Evolutionary conservation across 1,140 invertebrate genomes (phyloP).

Genomic region (Fopius arisanus): DNA sequence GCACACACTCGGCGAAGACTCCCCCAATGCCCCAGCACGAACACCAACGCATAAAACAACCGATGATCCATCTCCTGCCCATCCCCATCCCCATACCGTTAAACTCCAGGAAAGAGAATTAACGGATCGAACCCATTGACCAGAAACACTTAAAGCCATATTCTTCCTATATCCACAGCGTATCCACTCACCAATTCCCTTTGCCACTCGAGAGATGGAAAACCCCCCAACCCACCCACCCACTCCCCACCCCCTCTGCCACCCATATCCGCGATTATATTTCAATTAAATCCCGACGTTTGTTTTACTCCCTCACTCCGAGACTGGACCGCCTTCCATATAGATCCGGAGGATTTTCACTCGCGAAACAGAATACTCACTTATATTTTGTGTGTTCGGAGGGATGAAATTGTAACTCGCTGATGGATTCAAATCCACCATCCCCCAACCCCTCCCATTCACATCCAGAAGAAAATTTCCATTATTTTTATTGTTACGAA

Average conservation of each 20-base stretch:
- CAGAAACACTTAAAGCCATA: conserved; percentile 1
- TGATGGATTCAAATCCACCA: not conserved
- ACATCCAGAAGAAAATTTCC: not conserved
- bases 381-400: conserved; percentile 2
- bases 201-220: conserved; percentile 2
- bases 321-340: not conserved
- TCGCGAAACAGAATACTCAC: conserved; percentile 22
- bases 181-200: not conserved
- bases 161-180: not conserved
- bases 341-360: conserved; percentile 18
- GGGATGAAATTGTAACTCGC: conserved; percentile 12
- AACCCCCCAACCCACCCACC: not conserved
- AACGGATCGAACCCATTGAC: conserved; percentile 22
- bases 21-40: conserved; percentile 23
- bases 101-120: not conserved
- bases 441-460: not conserved
- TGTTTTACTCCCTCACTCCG: conserved; percentile 30
- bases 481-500: not conserved
- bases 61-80: not conserved
- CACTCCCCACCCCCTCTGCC: too few species aligned
- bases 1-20: not conserved
- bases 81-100: not conserved
- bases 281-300: conserved; percentile 41
- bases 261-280: conserved; percentile 40
- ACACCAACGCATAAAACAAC: conserved; percentile 18